Base-by-base conservation (phyloP, 2,113 vertebrate species). In the Microcebus griseorufus region DNA sequence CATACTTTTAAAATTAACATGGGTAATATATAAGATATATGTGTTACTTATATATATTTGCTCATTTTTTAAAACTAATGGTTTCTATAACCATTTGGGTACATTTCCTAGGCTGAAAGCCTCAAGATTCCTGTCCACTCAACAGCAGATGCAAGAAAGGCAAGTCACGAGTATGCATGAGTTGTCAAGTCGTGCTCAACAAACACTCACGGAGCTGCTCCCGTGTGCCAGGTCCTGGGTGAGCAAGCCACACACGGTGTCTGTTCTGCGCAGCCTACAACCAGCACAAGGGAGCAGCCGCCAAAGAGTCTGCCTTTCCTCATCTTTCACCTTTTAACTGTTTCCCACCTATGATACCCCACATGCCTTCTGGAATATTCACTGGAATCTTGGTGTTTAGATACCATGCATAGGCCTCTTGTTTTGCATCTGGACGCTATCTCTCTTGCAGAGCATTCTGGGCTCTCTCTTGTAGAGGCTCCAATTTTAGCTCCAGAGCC, bases 261-360 rank as follows among this genome's bases (percentile, higher is more conserved):
- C 25, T 76, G 5, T 11, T 29, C 82, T 2, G 0, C 3, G 55
- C 34, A 18, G 22, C 39, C 62, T 1, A 25, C 0, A 6, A 6
- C 32, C 32, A 8, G n/a, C n/a, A 51, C 9, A 25, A 8, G 29
- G 53, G 22, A 45, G 11, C 32, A 76, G n/a, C 62, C 51, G 1
- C 55, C 2, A 18, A 62, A 17, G 29, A n/a, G 9, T 9, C 55
- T 2, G 0, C 73, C 27, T 70, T 48, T n/a, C 27, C 39, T 29
- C 13, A 3, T 64, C 10, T 20, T 58, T 42, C 42, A 34, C 48
- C 25, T 65, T 4, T 8, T 42, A 4, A 48, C 58, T 67, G 10
- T 55, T 72, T 92, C 39, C 64, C 17, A 78, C n/a, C 58, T 82
- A 11, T 65, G 45, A 45, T 42, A 23, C 22, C 55, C 42, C 2